These are phyloP conservation scores for Parapristionchus giblindavisi DNA, from an alignment of 2,888 invertebrate species.

Conservation along the genomic window DNA sequence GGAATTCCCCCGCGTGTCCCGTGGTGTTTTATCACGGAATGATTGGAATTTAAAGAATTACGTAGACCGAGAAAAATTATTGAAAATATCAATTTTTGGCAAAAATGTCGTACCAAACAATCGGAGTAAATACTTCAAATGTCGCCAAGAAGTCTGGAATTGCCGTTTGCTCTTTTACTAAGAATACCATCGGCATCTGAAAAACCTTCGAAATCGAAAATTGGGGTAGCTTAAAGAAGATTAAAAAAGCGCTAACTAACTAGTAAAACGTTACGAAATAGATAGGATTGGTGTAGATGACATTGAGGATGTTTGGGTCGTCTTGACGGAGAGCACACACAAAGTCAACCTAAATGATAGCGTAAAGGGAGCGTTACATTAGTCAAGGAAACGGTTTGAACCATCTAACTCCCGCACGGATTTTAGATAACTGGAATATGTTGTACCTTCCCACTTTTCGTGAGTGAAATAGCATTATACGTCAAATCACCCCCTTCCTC, in stretches of 20 bases:
- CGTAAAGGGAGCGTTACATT: background rate
- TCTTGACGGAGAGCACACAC: conserved; percentile 18
- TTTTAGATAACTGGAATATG: too few relatives aligned
- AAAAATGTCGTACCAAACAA: conserved; percentile 25
- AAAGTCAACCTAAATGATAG: background rate
- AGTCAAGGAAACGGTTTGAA: background rate
- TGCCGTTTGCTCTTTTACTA: background rate
- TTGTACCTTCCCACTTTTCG: background rate
- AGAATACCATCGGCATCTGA: background rate
- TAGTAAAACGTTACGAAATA: background rate
- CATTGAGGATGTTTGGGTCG: conserved; percentile 16
- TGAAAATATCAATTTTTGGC: too few relatives aligned
- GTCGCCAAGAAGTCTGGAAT: background rate
- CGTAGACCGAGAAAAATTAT: too few relatives aligned
- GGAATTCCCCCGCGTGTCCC: too few relatives aligned
- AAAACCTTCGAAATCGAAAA: background rate
- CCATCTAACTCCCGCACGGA: background rate
- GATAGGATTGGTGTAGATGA: conserved; percentile 40
- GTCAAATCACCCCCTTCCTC: background rate
- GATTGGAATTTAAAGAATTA: too few relatives aligned
- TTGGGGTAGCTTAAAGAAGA: background rate
- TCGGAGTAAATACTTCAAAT: conserved; percentile 15
- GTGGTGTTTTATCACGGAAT: too few relatives aligned
- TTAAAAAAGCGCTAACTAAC: background rate
- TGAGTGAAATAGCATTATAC: conserved; percentile 8